A percentile compares a stretch with the other conserved stretches of the same genome.
Conservation (phyloP, 2,888 invertebrate species). For the Smittia sp. region DNA sequence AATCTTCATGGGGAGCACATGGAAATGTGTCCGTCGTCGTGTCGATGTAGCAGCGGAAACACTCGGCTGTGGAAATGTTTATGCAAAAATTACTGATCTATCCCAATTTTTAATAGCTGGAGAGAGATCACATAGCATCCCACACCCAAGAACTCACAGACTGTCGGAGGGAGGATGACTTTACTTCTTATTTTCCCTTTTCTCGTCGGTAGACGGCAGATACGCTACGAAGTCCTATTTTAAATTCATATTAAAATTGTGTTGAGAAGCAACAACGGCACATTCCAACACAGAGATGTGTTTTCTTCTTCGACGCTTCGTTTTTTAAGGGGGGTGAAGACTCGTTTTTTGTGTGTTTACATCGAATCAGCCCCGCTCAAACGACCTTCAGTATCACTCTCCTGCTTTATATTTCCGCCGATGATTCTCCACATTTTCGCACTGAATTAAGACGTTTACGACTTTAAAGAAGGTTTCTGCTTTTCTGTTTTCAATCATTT, state of each 20-base stretch:
- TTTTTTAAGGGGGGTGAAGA: not conserved
- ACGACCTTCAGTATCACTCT: slow-evolving; percentile 36
- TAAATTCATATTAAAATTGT: slow-evolving; percentile 41
- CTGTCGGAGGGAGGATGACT: not conserved
- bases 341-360: not conserved
- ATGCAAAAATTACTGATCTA: slow-evolving; percentile 41
- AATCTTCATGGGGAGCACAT: not conserved
- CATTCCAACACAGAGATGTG: slow-evolving; percentile 27
- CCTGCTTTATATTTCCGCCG: slow-evolving; percentile 9
- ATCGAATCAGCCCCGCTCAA: slow-evolving; percentile 19
- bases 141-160: not conserved
- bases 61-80: slow-evolving; percentile 28
- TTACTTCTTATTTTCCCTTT: slow-evolving; percentile 31
- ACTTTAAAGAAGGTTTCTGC: slow-evolving; percentile 8
- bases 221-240: slow-evolving; percentile 23
- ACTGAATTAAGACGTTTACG: slow-evolving; percentile 18
- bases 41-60: not conserved
- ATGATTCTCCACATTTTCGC: slow-evolving; percentile 28
- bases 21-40: not conserved
- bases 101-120: slow-evolving; percentile 40
- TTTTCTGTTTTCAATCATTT: not conserved
- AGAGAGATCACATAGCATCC: slow-evolving; percentile 37
- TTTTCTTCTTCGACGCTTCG: not conserved
- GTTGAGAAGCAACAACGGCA: slow-evolving; percentile 24
- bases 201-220: slow-evolving; percentile 36